Conservation (phyloP, 2,113 vertebrate species). For the Oplegnathus fasciatus region DNA sequence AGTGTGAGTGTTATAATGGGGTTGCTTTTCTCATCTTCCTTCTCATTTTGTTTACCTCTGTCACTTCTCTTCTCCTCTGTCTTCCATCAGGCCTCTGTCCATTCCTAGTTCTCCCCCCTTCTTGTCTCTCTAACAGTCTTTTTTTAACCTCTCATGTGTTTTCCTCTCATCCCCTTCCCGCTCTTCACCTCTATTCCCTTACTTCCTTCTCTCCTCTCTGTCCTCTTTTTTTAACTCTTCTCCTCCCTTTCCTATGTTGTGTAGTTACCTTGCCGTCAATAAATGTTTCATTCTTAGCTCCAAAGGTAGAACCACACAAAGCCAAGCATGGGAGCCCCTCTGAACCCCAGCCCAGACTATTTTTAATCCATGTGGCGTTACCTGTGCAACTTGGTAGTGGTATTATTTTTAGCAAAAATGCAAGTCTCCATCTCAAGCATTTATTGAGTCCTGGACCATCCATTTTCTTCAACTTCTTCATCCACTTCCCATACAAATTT, state of each 20-base stretch:
- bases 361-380: not conserved
- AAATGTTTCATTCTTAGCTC: conserved; percentile 16
- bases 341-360: not conserved
- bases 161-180: not conserved
- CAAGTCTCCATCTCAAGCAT: not conserved
- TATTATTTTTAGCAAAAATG: not conserved
- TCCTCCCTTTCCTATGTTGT: not conserved
- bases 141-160: not conserved
- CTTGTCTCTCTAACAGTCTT: not conserved
- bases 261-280: not conserved
- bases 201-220: not conserved
- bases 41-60: not conserved
- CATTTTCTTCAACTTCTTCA: not conserved
- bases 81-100: not conserved
- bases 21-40: conserved; percentile 1
- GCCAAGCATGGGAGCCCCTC: not conserved
- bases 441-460: not conserved
- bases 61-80: not conserved
- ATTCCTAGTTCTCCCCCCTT: not conserved
- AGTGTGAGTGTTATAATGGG: not conserved
- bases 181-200: not conserved
- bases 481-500: not conserved
- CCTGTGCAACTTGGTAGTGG: not conserved
- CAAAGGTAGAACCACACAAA: not conserved
- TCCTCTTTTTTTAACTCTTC: not conserved